Evolutionary conservation across 2,113 vertebrate species (phyloP), one percentile per base, ranked within the genome.

Genomic region (Gopherus evgoodei): DNA sequence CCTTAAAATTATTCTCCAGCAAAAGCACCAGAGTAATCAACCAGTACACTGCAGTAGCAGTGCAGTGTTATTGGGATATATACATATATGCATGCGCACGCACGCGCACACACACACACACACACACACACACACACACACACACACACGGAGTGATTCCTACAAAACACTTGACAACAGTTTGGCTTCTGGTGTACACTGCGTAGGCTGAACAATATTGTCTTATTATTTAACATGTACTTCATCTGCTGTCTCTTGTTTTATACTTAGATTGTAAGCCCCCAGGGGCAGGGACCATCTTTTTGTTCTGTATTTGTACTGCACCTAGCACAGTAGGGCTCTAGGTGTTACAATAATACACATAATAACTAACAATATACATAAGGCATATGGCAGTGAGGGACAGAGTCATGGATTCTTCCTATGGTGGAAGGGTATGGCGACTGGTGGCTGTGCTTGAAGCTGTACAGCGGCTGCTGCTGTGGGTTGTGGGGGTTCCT

Each of bases 111-210:
- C 38, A 38, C 38, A 38, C 38, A 38, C 38, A 38, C 38, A 38
- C 0, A 0, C 83, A 8, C 52, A 88, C n/a, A 44, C 25, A 31
- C 9, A 53, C 4, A 8, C 12, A 31, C 5, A 27, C 14, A 35
- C 29, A 5, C 29, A 62, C 56, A 57, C 44, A 44, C 7, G 44
- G 24, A 25, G 13, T 35, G 59, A 62, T 35, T 65, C 62, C 62
- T 65, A 65, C 14, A 65, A 17, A 69, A 31, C 35, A 19, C 4
- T n/a, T 19, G 62, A n/a, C 62, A n/a, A 69, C 16, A n/a, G 16
- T 69, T 69, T n/a, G 35, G 62, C 17, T n/a, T 8, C 57, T 29
- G 57, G 57, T 59, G 57, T 29, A 27, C 27, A 59, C 57, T 59
- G 57, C 25, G 11, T 59, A 29, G 21, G 8, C 17, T n/a, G 35